Evolutionary conservation across 2,113 vertebrate species (phyloP).

Genomic region (Notothenia rossii): DNA sequence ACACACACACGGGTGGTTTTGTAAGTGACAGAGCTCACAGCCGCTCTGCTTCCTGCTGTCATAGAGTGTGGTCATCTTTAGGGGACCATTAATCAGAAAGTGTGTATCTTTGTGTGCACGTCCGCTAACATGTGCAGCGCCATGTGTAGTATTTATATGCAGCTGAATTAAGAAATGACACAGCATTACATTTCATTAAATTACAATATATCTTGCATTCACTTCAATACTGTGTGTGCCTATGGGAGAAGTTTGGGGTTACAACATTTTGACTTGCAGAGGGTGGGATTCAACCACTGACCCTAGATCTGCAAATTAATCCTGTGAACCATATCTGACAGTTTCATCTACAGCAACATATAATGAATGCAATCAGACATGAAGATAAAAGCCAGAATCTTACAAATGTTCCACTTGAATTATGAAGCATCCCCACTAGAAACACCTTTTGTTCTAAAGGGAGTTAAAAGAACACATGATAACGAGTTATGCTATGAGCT

Average conservation of each 20-base stretch:
- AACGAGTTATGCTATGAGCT: not conserved
- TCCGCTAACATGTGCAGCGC: not conserved
- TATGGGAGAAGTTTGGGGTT: too few species aligned
- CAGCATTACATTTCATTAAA: not conserved
- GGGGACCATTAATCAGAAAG: not conserved
- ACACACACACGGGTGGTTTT: conserved; percentile 55
- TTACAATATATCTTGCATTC: too few species aligned
- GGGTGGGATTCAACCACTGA: too few species aligned
- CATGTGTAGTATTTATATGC: not conserved
- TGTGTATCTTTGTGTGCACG: not conserved
- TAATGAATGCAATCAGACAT: too few species aligned
- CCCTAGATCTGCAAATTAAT: too few species aligned
- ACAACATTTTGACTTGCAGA: too few species aligned
- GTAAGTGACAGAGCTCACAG: conserved; percentile 68
- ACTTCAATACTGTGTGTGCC: too few species aligned
- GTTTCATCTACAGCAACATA: too few species aligned
- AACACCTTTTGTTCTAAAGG: not conserved
- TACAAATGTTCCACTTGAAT: not conserved
- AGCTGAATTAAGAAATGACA: not conserved
- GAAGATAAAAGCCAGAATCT: too few species aligned
- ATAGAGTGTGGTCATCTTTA: conserved; percentile 13
- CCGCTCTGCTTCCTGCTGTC: conserved; percentile 72
- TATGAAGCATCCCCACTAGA: not conserved
- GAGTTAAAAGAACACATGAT: not conserved
- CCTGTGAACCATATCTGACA: too few species aligned